Evolutionary conservation across 1,140 invertebrate genomes (phyloP).

Genomic region (Drosophila bipectinata): DNA sequence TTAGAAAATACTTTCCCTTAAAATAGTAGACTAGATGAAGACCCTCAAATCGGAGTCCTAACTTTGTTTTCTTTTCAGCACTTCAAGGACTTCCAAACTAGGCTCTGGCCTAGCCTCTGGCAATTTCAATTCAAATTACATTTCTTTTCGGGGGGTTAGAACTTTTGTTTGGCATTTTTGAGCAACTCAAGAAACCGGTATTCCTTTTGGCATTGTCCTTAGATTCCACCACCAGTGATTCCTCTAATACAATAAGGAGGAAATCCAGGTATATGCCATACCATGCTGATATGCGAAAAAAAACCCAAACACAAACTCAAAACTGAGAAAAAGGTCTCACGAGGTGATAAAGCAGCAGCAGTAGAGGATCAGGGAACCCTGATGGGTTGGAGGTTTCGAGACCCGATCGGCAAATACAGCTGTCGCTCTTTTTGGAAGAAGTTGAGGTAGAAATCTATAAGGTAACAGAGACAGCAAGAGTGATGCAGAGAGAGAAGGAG

Average conservation of each 20-base stretch:
- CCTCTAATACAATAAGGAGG: constrained; percentile 10
- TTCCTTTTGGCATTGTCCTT: constrained; percentile 24
- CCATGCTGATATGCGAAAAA: constrained; percentile 52
- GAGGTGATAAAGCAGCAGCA: constrained; percentile 49
- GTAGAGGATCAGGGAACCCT: constrained; percentile 18
- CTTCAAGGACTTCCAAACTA: constrained; percentile 30
- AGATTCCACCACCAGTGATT: constrained; percentile 22
- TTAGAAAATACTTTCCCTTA: constrained; percentile 15
- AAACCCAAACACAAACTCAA: constrained; percentile 8
- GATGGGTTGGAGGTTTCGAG: constrained; percentile 38
- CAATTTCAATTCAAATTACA: neutral
- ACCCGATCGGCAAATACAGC: constrained; percentile 62
- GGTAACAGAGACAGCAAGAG: neutral
- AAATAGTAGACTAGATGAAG: constrained; percentile 39
- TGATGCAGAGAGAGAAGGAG: constrained; percentile 3
- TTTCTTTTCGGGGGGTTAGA: constrained; percentile 17
- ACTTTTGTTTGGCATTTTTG: constrained; percentile 32
- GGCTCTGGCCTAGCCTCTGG: neutral
- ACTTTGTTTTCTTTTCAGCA: constrained; percentile 22
- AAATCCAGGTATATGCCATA: constrained; percentile 37
- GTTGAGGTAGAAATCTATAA: neutral
- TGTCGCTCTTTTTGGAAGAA: constrained; percentile 38
- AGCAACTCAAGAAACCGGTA: constrained; percentile 30
- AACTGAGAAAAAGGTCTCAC: constrained; percentile 12
- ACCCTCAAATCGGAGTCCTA: constrained; percentile 17